Evolutionary conservation across 2,113 vertebrate species (phyloP).

Genomic region (Gasterosteus nipponicus): DNA sequence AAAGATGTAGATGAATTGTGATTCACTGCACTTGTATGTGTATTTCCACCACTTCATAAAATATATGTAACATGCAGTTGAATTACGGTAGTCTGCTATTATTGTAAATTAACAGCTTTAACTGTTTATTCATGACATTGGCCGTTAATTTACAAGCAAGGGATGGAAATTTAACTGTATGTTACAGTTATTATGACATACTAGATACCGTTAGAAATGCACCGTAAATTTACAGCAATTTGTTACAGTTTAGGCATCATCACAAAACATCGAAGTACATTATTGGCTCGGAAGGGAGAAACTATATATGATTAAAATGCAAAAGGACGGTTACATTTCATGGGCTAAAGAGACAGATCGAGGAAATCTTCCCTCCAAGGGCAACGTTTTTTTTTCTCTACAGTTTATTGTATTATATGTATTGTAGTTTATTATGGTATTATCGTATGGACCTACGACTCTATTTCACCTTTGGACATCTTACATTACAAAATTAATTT

Average conservation of each 20-base stretch:
- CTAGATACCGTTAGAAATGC: too few relatives aligned
- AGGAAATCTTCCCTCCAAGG: conserved; percentile 28
- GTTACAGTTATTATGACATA: too few relatives aligned
- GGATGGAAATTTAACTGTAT: too few relatives aligned
- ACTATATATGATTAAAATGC: conserved; percentile 24
- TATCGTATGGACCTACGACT: neutral
- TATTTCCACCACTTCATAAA: too few relatives aligned
- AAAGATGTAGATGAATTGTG: too few relatives aligned
- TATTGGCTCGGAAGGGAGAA: conserved; percentile 38
- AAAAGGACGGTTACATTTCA: conserved; percentile 36
- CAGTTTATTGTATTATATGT: conserved; percentile 12
- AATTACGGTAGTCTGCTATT: too few relatives aligned
- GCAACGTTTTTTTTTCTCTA: conserved; percentile 14
- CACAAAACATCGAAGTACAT: conserved; percentile 39
- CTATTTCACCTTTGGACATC: conserved; percentile 3
- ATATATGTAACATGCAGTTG: too few relatives aligned
- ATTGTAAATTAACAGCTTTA: too few relatives aligned
- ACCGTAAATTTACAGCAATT: too few relatives aligned
- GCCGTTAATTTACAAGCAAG: too few relatives aligned
- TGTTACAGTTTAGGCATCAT: conserved; percentile 24
- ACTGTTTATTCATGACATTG: too few relatives aligned
- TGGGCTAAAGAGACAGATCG: neutral
- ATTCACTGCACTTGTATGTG: too few relatives aligned
- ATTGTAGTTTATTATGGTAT: neutral
- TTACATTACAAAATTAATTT: neutral